These are phyloP conservation scores for Toxonevra muliebris DNA, from an alignment of 2,888 invertebrate species.

Conservation along the genomic window DNA sequence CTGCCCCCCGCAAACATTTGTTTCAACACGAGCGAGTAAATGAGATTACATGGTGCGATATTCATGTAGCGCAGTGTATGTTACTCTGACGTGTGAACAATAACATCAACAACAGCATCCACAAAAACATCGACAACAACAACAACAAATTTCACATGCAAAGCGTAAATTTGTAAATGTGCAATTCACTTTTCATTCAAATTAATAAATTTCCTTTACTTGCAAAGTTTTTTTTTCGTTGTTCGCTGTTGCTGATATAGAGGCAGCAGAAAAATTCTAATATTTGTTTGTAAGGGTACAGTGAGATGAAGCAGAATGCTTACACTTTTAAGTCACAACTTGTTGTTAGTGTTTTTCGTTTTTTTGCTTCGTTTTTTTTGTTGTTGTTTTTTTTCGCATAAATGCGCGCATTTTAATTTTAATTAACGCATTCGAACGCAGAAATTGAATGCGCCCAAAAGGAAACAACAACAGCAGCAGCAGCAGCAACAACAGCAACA, in stretches of 20 bases:
- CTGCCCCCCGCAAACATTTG: conserved; percentile 59
- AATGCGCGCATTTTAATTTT: conserved; percentile 41
- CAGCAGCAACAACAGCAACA: neutral
- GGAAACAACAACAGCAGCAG: conserved; percentile 32
- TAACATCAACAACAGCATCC: neutral
- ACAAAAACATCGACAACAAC: neutral
- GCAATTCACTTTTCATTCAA: no score
- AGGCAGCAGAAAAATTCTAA: no score
- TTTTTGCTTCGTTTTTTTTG: conserved; percentile 34
- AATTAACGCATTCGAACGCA: conserved; percentile 42
- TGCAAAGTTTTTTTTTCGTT: neutral
- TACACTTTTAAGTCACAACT: neutral
- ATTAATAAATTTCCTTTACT: neutral
- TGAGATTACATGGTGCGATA: conserved; percentile 64
- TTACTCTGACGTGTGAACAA: conserved; percentile 6
- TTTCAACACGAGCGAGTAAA: conserved; percentile 64
- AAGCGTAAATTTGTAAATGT: neutral
- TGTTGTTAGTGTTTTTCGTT: neutral
- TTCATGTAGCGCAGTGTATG: conserved; percentile 47
- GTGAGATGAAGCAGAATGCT: neutral
- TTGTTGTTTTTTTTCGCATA: conserved; percentile 37
- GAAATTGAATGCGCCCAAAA: conserved; percentile 48
- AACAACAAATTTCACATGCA: conserved; percentile 1
- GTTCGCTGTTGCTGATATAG: neutral
- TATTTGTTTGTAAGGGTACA: neutral